phyloP scores from a whole-genome alignment of 2,113 vertebrate genomes.

The Enhydra lutris region DNA sequence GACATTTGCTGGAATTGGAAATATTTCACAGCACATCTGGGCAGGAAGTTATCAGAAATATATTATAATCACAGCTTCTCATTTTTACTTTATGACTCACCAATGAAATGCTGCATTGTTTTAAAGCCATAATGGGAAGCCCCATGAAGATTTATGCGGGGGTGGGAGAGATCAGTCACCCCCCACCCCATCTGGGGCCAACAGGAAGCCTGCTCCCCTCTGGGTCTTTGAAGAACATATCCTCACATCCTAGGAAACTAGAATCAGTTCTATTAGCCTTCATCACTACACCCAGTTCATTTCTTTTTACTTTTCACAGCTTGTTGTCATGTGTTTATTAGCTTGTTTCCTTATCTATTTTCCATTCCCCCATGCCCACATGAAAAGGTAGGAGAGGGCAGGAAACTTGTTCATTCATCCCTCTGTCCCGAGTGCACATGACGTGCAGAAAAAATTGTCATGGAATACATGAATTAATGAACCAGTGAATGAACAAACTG shows the following conservation, averaged over 20 bases:
- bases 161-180: not conserved
- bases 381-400: not conserved
- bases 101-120: constrained; percentile 15
- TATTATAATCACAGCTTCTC: not conserved
- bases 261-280: not conserved
- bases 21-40: not conserved
- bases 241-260: not conserved
- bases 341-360: not conserved
- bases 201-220: not conserved
- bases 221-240: not conserved
- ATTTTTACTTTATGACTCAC: constrained; percentile 27
- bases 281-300: not conserved
- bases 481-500: not conserved
- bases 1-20: not conserved
- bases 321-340: not conserved
- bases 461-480: not conserved
- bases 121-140: constrained; percentile 3
- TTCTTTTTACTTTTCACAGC: constrained; percentile 13
- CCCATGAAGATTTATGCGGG: not conserved
- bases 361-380: not conserved
- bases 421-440: not conserved
- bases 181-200: not conserved
- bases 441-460: not conserved
- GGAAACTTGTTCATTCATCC: not conserved
- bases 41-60: constrained; percentile 8